Base-by-base conservation (phyloP, 2,888 invertebrate species). In the Cheilosia grossa region DNA sequence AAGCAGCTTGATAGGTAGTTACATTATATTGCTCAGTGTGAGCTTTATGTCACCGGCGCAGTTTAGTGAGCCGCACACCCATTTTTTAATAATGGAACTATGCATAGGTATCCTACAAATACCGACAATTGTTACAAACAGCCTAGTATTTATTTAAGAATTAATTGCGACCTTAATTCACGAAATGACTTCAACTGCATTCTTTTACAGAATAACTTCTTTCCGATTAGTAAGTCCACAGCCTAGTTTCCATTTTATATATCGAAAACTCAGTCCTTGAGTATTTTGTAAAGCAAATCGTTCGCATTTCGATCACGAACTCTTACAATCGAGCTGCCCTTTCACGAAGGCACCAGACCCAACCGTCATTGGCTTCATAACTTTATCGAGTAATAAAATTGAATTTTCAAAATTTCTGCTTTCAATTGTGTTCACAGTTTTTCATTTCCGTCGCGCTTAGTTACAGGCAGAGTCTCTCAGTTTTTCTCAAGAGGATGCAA, bases 401-500 rank as follows among this genome's bases (percentile, higher is more conserved):
- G 42, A 67, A 59, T 59, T 67, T 66, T 47, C 37, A 47, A 47
- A 54, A 64, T 63, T 73, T 63, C 54, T 24, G 13, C 54, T 37
- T 58, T 58, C 59, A 51, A 59, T 44, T 67, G 42, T 42, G 27
- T 33, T 67, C 21, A 15, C 17, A 58, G 44, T 66, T 66, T 59
- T 59, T 58, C 21, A 49, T 51, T 72, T 59, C 17, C 17, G 27
- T 49, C 58, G 37, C 24, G 33, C 24, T 30, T 10, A 0, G n/a
- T 44, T 21, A 33, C 44, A 63, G 47, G 33, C 47, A 24, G 4
- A 63, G 61, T 21, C 47, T 19, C 17, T 49, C 51, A 30, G 21
- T 42, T 58, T 44, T 51, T 30, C 64, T 58, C 49, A 67, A 66
- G 58, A 58, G 67, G 59, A 75, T 66, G 66, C 66, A 75, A 75